These are phyloP conservation scores for Haplotaxodon microlepis DNA, from an alignment of 2,113 vertebrate genomes.

Conservation along the genomic window DNA sequence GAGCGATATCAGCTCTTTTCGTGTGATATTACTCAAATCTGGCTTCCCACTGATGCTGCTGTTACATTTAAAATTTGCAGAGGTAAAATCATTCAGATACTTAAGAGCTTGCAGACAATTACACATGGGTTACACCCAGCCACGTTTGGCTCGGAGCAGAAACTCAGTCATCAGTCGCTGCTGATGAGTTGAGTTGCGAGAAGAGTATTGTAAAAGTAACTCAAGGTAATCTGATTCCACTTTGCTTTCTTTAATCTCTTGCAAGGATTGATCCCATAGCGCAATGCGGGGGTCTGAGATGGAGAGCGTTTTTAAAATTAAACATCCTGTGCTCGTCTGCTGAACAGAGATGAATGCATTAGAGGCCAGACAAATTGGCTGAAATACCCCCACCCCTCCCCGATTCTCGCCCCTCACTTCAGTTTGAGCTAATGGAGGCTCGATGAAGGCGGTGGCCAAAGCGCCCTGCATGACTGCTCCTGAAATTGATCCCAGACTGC, in stretches of 20 bases:
- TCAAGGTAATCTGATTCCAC: not conserved
- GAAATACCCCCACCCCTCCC: not conserved
- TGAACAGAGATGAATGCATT: constrained; percentile 40
- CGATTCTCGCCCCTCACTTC: not conserved
- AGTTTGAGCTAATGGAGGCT: constrained; percentile 17
- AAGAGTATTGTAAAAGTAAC: not conserved
- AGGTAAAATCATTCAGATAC: not conserved
- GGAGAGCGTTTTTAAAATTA: constrained; percentile 26
- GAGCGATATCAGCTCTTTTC: not conserved
- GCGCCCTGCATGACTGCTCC: not conserved
- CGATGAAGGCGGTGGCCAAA: not conserved
- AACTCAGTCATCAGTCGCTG: not conserved
- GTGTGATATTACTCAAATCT: not conserved
- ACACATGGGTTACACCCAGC: not conserved
- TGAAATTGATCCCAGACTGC: constrained; percentile 8
- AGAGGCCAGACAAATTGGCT: constrained; percentile 38
- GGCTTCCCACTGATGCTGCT: not conserved
- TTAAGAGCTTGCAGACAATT: not conserved
- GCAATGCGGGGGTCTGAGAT: not conserved
- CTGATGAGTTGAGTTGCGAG: not conserved
- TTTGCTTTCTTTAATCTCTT: not conserved
- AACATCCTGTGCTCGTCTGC: not conserved
- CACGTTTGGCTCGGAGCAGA: not conserved
- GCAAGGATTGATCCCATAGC: not conserved
- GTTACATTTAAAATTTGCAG: not conserved